Conservation (phyloP, 2,888 invertebrate species). For the Polydesmus complanatus region DNA sequence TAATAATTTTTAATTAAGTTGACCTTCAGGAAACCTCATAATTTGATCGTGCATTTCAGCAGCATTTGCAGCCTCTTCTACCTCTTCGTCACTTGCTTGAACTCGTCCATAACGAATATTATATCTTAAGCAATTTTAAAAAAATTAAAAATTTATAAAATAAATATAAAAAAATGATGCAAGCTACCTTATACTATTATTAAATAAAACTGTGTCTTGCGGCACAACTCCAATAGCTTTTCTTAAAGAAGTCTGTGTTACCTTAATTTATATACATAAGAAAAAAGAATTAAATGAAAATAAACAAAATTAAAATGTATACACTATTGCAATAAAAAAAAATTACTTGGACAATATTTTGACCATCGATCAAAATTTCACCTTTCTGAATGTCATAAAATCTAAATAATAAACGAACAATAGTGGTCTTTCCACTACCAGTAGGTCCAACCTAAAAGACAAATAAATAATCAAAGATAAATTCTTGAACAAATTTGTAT, state of each 20-base stretch:
- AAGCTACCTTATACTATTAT: slow-evolving; percentile 63
- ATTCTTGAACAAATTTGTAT: not conserved
- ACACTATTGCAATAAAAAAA: too few relatives aligned
- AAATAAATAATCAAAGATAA: slow-evolving; percentile 17
- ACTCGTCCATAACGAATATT: slow-evolving; percentile 87
- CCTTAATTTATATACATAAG: slow-evolving; percentile 23
- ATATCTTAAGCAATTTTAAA: slow-evolving; percentile 43
- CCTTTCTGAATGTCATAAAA: slow-evolving; percentile 36
- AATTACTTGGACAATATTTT: slow-evolving; percentile 30
- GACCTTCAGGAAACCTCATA: slow-evolving; percentile 68
- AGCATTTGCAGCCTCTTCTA: slow-evolving; percentile 73
- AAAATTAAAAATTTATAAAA: not conserved
- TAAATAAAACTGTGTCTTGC: slow-evolving; percentile 83
- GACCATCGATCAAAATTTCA: slow-evolving; percentile 32
- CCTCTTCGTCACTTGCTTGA: slow-evolving; percentile 59
- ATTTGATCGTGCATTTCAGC: slow-evolving; percentile 92
- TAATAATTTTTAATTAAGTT: slow-evolving; percentile 9
- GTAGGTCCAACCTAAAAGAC: slow-evolving; percentile 61
- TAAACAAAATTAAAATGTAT: too few relatives aligned
- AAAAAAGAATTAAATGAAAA: not conserved
- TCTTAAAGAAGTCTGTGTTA: slow-evolving; percentile 36
- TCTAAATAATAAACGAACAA: slow-evolving; percentile 37
- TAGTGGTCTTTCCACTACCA: slow-evolving; percentile 47
- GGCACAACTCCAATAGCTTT: slow-evolving; percentile 40
- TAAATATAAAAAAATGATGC: not conserved